A percentile compares a stretch with the other conserved stretches of the same genome.
These are phyloP conservation scores for Zhuqinia jingwanae DNA, from an alignment of 2,888 invertebrate genomes.

Conservation along the genomic window DNA sequence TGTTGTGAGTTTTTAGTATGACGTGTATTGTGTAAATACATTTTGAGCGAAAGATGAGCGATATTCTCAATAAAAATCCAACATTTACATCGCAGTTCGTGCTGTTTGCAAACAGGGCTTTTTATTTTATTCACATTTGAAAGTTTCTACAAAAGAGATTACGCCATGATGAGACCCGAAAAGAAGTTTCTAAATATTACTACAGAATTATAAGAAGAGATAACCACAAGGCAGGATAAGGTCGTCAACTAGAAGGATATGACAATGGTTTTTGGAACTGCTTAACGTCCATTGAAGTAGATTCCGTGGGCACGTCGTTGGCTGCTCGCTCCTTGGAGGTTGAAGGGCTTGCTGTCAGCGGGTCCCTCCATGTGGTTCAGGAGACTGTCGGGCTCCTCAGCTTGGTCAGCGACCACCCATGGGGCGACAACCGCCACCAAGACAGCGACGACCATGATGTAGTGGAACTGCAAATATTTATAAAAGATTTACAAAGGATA, in stretches of 20 bases:
- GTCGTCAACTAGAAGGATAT: not conserved
- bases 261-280: not conserved
- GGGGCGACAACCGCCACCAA: constrained; percentile 75
- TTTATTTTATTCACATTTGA: constrained; percentile 43
- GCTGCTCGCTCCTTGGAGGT: constrained; percentile 74
- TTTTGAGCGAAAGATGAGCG: not conserved
- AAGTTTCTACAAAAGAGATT: constrained; percentile 35
- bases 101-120: constrained; percentile 64
- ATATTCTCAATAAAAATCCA: not conserved
- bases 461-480: constrained; percentile 72
- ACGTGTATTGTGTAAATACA: not conserved
- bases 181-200: not conserved
- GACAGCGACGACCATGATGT: constrained; percentile 74
- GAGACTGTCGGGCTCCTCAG: constrained; percentile 76
- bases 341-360: constrained; percentile 76
- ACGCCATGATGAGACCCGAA: constrained; percentile 19
- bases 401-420: constrained; percentile 59
- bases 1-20: not conserved
- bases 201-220: not conserved
- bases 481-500: not conserved
- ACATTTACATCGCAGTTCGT: constrained; percentile 23
- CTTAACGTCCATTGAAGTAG: constrained; percentile 77
- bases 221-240: not conserved
- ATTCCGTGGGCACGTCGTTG: constrained; percentile 76
- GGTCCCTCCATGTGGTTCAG: constrained; percentile 72